Evolutionary conservation across 2,888 invertebrate species (phyloP), one percentile per base, ranked within the genome.

Genomic region (Agrotis ipsilon): DNA sequence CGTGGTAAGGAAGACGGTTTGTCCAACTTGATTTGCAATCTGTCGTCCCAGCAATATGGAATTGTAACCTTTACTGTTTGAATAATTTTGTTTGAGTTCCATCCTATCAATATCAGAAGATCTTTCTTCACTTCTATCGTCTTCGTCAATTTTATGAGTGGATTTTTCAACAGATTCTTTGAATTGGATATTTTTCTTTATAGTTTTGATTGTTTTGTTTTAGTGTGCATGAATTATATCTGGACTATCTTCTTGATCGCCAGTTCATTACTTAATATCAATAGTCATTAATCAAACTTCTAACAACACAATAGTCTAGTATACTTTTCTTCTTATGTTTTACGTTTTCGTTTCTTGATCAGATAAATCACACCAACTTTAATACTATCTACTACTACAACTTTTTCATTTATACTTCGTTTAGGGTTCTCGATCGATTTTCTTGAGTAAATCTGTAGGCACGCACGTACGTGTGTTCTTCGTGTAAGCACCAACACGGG

Each of bases 401-500:
- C 7, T 24, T 16, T 54, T 24, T 19, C 16, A 27, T n/a, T 27
- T 60, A n/a, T n/a, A 24, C 21, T 64, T 45, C 32, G 5, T 48
- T n/a, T 55, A 43, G 27, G 27, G 24, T 67, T 52, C 39, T 61
- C 43, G 72, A 75, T 75, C 81, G 73, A 83, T 78, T 77, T 54
- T 80, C 73, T 81, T 75, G 72, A 65, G 80, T 77, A 76, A 85
- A 82, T 80, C 86, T 88, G 80, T 85, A 87, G 85, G 88, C 68
- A 75, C 62, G 70, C 62, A 76, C 68, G 52, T 52, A 71, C 62
- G 68, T 82, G 86, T 82, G 57, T 88, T 86, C 88, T 88, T 89
- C 89, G 87, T 89, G 90, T 85, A 88, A 87, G 87, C 88, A 89
- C 90, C 65, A 87, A 90, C 88, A 86, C 85, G 87, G 88, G 92